These are phyloP conservation scores for Teinopalpus imperialis DNA, from an alignment of 2,888 invertebrate species.

Conservation along the genomic window DNA sequence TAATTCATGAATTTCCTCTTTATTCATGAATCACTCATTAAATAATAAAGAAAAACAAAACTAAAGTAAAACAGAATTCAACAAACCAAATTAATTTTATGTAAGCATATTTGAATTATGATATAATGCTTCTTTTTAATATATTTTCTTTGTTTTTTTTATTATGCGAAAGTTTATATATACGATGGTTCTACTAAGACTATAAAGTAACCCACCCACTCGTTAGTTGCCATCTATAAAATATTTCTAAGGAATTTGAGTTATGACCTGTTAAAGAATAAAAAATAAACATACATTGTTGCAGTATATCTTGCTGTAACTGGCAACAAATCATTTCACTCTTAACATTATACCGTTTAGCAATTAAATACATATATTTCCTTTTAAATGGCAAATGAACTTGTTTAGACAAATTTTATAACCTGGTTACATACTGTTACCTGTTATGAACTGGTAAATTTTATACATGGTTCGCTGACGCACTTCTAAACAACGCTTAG, in stretches of 20 bases:
- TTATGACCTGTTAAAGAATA: not conserved
- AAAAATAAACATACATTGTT: not conserved
- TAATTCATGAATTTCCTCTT: no score
- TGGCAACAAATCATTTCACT: slow-evolving; percentile 3
- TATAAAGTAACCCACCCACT: not conserved
- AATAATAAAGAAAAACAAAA: no score
- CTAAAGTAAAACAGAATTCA: no score
- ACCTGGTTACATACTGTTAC: not conserved
- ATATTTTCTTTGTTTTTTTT: no score
- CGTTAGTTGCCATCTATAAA: not conserved
- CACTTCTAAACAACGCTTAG: slow-evolving; percentile 4
- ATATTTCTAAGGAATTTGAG: slow-evolving; percentile 2
- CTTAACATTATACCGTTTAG: not conserved
- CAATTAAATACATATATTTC: slow-evolving; percentile 1
- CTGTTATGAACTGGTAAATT: no score
- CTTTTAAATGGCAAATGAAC: not conserved
- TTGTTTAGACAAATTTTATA: not conserved
- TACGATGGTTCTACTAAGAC: no score
- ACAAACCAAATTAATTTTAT: no score
- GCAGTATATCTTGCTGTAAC: not conserved
- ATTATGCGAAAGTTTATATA: no score
- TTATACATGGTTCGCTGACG: not conserved
- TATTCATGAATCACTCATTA: no score
- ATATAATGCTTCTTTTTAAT: no score
- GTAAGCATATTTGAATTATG: no score